Evolutionary conservation across 2,797 vertebrate species (phyloP).

Genomic region (Nothura maculosa): DNA sequence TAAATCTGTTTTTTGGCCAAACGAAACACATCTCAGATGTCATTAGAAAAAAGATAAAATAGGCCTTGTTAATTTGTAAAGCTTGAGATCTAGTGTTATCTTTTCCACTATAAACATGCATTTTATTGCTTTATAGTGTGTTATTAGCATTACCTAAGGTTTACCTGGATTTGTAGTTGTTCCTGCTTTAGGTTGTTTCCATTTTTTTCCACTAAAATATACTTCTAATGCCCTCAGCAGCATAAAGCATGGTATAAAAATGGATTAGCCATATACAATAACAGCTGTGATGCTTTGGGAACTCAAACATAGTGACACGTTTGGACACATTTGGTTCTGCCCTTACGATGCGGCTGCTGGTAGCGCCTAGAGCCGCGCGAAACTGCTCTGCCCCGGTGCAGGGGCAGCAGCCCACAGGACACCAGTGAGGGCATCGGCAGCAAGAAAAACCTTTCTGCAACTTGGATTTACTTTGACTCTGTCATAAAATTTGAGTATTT

Average conservation of each 20-base stretch:
- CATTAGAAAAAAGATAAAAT: background rate
- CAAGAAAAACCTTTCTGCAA: background rate
- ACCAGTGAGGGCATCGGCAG: background rate
- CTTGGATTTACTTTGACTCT: background rate
- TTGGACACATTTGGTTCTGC: background rate
- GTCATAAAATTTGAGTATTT: background rate
- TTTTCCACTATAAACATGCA: accelerated
- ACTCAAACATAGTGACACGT: background rate
- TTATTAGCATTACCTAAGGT: background rate
- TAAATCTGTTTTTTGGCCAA: background rate
- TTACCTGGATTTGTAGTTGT: background rate
- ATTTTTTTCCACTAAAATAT: background rate
- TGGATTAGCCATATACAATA: background rate
- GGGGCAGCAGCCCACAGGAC: background rate
- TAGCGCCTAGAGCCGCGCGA: background rate
- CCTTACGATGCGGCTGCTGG: background rate
- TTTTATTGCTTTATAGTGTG: background rate
- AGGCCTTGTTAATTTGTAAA: background rate
- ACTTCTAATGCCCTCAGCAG: background rate
- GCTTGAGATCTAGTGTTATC: background rate
- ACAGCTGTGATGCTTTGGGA: background rate
- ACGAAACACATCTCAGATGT: background rate
- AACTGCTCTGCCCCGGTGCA: accelerated
- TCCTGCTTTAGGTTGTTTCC: background rate
- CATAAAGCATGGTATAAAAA: background rate